Percentiles rank a stretch among this genome's conserved stretches.
phyloP scores from a whole-genome alignment of 1,140 invertebrate genomes.

The Ips nitidus region DNA sequence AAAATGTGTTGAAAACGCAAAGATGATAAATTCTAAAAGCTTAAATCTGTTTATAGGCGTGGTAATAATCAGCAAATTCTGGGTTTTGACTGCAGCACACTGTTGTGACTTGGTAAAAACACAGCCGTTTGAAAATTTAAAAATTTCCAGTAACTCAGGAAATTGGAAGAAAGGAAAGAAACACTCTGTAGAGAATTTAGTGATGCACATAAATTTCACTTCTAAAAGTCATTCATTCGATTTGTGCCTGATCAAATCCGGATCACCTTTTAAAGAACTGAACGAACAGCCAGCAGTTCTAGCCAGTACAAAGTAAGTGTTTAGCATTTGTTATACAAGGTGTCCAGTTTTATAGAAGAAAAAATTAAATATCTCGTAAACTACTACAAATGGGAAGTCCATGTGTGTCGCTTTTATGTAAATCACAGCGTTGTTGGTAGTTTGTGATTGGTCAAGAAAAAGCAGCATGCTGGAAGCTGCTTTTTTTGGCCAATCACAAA shows the following conservation, averaged over 20 bases:
- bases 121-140: conserved; percentile 22
- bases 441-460: too few relatives aligned
- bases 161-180: conserved; percentile 28
- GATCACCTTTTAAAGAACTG: conserved; percentile 27
- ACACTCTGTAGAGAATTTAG: conserved; percentile 27
- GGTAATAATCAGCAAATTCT: conserved; percentile 35
- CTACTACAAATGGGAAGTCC: not conserved
- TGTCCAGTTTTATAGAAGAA: not conserved
- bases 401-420: not conserved
- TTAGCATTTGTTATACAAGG: not conserved
- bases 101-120: conserved; percentile 25
- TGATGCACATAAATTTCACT: conserved; percentile 26
- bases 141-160: conserved; percentile 32
- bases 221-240: conserved; percentile 17
- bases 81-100: conserved; percentile 33
- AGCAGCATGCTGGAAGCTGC: too few relatives aligned
- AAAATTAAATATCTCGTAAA: not conserved
- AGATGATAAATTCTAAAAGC: not conserved
- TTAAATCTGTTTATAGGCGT: conserved; percentile 14
- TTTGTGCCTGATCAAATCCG: conserved; percentile 29
- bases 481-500: not conserved
- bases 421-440: too few relatives aligned
- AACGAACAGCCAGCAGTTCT: conserved; percentile 16
- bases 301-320: conserved; percentile 19
- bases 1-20: not conserved